Base-by-base conservation (phyloP, 2,113 vertebrate genomes). In the Aleadryas rufinucha region DNA sequence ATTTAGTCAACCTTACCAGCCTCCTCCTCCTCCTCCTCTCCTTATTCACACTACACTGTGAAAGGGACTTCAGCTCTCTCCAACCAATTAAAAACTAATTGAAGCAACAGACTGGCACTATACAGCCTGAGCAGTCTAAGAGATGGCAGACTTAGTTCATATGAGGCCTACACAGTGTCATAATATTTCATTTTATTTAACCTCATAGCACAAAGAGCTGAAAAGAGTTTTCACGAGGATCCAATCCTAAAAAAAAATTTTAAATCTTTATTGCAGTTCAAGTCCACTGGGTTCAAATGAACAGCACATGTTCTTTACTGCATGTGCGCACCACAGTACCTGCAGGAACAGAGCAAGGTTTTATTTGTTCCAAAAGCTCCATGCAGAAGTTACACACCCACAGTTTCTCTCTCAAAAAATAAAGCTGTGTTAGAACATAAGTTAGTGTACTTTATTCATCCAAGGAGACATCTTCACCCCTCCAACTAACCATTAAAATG, bases 11-110 rank as follows among this genome's bases (percentile, higher is more conserved):
- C 87, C 75, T 88, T 61, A 85, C 35, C 44, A 63, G 93, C 84
- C 86, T 71, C 82, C 90, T 87, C 83, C 76, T 86, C 75, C 70
- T 87, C 78, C 76, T 87, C 49, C 85, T 83, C 90, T 76, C 37
- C 91, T 85, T 70, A 77, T 91, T 94, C 92, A 92, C 85, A 70
- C 79, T 18, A 35, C 77, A 26, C 90, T 90, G 76, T 96, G 95
- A 96, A 97, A 95, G 78, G 87, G 71, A 90, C 91, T 91, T 83
- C 71, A 85, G 92, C 93, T 86, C 82, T 74, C 63, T 80, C 54
- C 47, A 83, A 63, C 85, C 82, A 97, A 94, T 95, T 95, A 94
- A 91, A 90, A 96, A 95, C 91, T 90, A 94, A 96, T 94, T 94
- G 90, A 93, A 88, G 74, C 27, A 74, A 69, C 76, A 88, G 63